Evolutionary conservation across 2,888 invertebrate genomes (phyloP), one percentile per base, ranked within the genome.

Genomic region (Magallana nippona): DNA sequence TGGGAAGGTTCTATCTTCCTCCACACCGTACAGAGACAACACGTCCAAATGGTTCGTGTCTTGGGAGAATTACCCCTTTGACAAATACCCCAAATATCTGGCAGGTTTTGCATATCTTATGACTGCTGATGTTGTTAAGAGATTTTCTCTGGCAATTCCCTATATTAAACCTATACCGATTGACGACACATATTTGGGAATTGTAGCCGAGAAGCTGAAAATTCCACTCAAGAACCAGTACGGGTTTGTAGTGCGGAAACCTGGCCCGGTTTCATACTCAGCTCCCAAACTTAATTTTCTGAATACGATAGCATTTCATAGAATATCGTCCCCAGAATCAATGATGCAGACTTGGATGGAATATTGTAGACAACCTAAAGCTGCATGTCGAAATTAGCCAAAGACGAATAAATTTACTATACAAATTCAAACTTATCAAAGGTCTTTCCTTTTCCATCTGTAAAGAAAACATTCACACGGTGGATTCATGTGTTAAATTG

Each of bases 101-200:
- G 85, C 85, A 62, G 85, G 85, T 19, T 83, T 81, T 2, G 85
- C 83, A 22, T 85, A 80, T 81, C 19, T 85, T 27, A 83, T 81
- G 27, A 83, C 85, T 8, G 62, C 62, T 11, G 13, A 55, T 13
- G 15, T 83, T 27, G 82, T 81, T 0, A 78, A 63, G 15, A 83
- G 78, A 81, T 82, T 85, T 44, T 56, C 78, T 55, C 57, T 83
- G 57, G 85, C 85, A 8, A 78, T 85, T 63, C 85, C 83, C 3
- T 85, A 79, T 55, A 81, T 85, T 1, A 63, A 83, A 83, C 56
- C 57, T 57, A 78, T 85, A 55, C 60, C 77, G 78, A 83, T 85
- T 22, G 85, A 85, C n/a, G 85, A 85, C 32, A 55, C 57, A 0
- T 85, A 83, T 71, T 55, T 85, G 57, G 85, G 85, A 17, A 85